Evolutionary conservation across 2,797 vertebrate genomes (phyloP).

Genomic region (Acanthis flammea): DNA sequence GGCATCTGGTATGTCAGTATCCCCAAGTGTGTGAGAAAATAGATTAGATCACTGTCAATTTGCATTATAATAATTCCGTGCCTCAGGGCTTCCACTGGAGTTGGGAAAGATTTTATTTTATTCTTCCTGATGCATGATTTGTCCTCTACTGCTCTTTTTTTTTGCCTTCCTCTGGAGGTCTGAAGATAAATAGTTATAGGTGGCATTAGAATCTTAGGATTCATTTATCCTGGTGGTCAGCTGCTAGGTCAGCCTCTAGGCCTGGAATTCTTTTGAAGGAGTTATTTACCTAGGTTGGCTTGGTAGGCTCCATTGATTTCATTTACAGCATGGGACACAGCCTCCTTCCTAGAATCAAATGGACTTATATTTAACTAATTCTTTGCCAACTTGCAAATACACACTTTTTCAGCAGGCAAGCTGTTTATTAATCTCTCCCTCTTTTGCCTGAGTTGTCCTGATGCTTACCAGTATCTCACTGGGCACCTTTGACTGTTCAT

Average conservation of each 20-base stretch:
- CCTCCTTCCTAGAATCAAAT: not conserved
- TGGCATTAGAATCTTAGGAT: not conserved
- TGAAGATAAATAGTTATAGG: not conserved
- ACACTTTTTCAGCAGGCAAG: not conserved
- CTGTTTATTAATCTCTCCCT: not conserved
- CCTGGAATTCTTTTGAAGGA: not conserved
- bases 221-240: not conserved
- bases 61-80: conserved; percentile 38
- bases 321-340: not conserved
- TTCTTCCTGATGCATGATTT: not conserved
- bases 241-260: not conserved
- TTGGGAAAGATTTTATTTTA: conserved; percentile 11
- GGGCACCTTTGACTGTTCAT: not conserved
- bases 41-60: conserved; percentile 37
- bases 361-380: not conserved
- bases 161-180: not conserved
- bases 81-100: conserved; percentile 22
- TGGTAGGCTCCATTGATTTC: not conserved
- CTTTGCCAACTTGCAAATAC: not conserved
- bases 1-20: conserved; percentile 29
- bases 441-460: not conserved
- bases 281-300: not conserved
- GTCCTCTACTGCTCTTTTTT: not conserved
- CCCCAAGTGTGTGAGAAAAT: conserved; percentile 18
- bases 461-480: not conserved